Evolutionary conservation across 2,113 vertebrate genomes (phyloP), one percentile per base, ranked within the genome.

Genomic region (Lepisosteus osseus): DNA sequence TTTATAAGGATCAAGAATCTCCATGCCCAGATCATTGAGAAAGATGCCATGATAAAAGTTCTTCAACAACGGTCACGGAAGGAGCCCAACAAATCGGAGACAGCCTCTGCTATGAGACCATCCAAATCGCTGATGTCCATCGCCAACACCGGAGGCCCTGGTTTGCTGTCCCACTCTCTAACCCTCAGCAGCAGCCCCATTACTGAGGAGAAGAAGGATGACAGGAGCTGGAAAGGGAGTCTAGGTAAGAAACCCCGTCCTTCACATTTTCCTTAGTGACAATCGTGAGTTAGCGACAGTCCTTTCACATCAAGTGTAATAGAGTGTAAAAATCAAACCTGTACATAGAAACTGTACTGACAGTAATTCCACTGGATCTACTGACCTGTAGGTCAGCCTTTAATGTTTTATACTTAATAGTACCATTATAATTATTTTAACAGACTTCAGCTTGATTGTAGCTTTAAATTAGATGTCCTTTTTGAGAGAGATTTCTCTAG

Each of bases 1-100:
- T 56, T 14, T 67, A 9, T 3, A 74, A 98, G 96, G 87, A 99
- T 99, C 75, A 99, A 99, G 90, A 99, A 94, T 44, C 94, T 99
- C 3, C 97, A 99, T 0, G 97, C 97, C 7, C 97, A 99, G 87
- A 99, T 99, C 82, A 99, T 99, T 45, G 97, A 99, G 83, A 99
- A 99, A 78, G 97, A 99, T 0, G 97, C 97, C 78, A 99, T 99
- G 97, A 99, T 99, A 78, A 99, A 99, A 82, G 97, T 99, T 2
- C 94, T 99, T 56, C 97, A 99, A 83, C 97, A 99, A 82, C 96
- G 97, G 14, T 99, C 96, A 3, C 92, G 95, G 59, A 99, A 99
- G 77, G 97, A 99, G 43, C 92, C 94, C 0, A 88, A 87, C 79
- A 99, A 97, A 88, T 88, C 91, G 0, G 97, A 99, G 4, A 90